Conservation (phyloP, 2,888 invertebrate genomes). For the Troides aeacus region DNA sequence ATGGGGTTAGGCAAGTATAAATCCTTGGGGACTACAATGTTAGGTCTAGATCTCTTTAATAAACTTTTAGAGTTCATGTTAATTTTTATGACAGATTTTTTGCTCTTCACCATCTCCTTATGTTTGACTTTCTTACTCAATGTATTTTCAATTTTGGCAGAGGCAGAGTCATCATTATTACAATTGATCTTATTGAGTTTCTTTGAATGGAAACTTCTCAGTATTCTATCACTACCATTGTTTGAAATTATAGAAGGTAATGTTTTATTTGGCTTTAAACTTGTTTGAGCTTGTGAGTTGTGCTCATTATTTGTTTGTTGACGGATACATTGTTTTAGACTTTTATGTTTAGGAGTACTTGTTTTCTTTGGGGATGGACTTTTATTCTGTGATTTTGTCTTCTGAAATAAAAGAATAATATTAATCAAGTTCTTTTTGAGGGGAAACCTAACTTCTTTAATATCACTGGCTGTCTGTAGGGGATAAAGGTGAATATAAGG, state of each 20-base stretch:
- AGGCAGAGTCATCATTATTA: slow-evolving; percentile 33
- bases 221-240: slow-evolving; percentile 48
- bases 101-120: slow-evolving; percentile 33
- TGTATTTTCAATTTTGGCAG: slow-evolving; percentile 35
- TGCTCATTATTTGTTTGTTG: slow-evolving; percentile 35
- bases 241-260: slow-evolving; percentile 14
- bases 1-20: slow-evolving; percentile 9
- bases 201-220: slow-evolving; percentile 52
- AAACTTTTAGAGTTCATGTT: slow-evolving; percentile 36
- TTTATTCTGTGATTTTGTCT: slow-evolving; percentile 50
- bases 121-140: slow-evolving; percentile 31
- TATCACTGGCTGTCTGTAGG: too few relatives aligned
- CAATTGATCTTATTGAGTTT: slow-evolving; percentile 32
- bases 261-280: slow-evolving; percentile 19
- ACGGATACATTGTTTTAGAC: slow-evolving; percentile 26
- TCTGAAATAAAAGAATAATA: slow-evolving; percentile 39
- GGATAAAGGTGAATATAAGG: too few relatives aligned
- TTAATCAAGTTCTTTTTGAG: not conserved
- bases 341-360: slow-evolving; percentile 45
- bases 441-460: too few relatives aligned
- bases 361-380: slow-evolving; percentile 52
- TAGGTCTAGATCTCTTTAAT: slow-evolving; percentile 34
- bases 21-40: slow-evolving; percentile 22
- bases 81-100: slow-evolving; percentile 28
- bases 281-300: slow-evolving; percentile 31